Conservation (phyloP, 2,113 vertebrate genomes). For the Pardalotus punctatus region DNA sequence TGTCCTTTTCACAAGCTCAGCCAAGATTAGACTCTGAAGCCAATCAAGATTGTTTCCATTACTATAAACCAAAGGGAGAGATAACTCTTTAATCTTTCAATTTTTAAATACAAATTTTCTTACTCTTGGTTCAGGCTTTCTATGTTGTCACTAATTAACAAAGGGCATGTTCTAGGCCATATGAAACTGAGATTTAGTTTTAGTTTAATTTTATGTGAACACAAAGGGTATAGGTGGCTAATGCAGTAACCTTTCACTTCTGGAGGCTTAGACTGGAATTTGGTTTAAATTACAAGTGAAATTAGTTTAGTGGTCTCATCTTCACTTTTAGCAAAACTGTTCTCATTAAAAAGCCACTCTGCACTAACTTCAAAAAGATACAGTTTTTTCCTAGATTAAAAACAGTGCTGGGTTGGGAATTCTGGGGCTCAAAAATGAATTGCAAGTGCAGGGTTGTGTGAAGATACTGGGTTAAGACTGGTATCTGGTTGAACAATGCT, state of each 20-base stretch:
- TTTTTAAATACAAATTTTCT: constrained; percentile 49
- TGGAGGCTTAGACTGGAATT: constrained; percentile 23
- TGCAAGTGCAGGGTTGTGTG: background rate
- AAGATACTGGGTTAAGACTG: background rate
- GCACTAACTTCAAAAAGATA: background rate
- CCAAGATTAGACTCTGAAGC: constrained; percentile 16
- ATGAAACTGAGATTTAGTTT: constrained; percentile 32
- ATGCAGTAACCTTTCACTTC: constrained; percentile 3
- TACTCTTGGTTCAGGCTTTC: constrained; percentile 27
- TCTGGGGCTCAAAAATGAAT: background rate
- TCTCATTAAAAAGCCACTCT: background rate
- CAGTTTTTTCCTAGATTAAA: background rate
- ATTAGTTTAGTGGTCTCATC: background rate
- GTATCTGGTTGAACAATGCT: background rate
- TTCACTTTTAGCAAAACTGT: constrained; percentile 6
- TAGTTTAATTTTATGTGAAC: constrained; percentile 36
- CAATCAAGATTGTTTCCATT: constrained; percentile 15
- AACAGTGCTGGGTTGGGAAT: background rate
- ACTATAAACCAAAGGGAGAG: constrained; percentile 40
- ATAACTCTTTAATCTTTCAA: constrained; percentile 42
- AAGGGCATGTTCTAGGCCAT: background rate
- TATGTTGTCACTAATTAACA: constrained; percentile 36
- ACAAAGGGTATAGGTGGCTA: background rate
- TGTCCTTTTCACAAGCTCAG: background rate
- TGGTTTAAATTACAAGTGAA: constrained; percentile 12